phyloP scores from a whole-genome alignment of 1,140 invertebrate species.

The Scylla paramamosain region DNA sequence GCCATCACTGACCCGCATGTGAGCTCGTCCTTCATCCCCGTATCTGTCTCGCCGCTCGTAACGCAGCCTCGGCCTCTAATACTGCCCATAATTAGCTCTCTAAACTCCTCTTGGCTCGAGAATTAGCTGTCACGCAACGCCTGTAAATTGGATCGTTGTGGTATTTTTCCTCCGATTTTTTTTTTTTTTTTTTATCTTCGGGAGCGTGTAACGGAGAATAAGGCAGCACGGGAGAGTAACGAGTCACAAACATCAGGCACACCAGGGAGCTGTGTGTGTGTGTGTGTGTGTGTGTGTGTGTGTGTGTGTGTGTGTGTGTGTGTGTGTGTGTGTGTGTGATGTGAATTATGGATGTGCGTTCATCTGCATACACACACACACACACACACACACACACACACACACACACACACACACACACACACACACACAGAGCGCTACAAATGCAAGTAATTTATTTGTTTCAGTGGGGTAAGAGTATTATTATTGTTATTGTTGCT shows the following conservation, averaged over 20 bases:
- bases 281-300: constrained; percentile 13
- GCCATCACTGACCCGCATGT: not conserved
- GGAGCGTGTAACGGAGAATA: too few species aligned
- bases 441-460: too few species aligned
- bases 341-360: not conserved
- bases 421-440: too few species aligned
- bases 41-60: not conserved
- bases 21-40: not conserved
- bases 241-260: not conserved
- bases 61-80: not conserved
- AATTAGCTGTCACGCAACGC: too few species aligned
- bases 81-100: not conserved
- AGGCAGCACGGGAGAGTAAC: not conserved
- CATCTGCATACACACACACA: not conserved
- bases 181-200: not conserved
- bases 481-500: too few species aligned
- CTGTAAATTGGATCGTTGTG: too few species aligned
- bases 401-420: too few species aligned
- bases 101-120: too few species aligned
- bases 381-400: too few species aligned
- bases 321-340: too few species aligned
- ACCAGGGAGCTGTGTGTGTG: not conserved
- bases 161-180: not conserved
- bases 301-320: not conserved
- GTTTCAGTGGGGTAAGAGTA: too few species aligned